Evolutionary conservation across 2,888 invertebrate genomes (phyloP), one percentile per base, ranked within the genome.

Genomic region (Clivina fossor): DNA sequence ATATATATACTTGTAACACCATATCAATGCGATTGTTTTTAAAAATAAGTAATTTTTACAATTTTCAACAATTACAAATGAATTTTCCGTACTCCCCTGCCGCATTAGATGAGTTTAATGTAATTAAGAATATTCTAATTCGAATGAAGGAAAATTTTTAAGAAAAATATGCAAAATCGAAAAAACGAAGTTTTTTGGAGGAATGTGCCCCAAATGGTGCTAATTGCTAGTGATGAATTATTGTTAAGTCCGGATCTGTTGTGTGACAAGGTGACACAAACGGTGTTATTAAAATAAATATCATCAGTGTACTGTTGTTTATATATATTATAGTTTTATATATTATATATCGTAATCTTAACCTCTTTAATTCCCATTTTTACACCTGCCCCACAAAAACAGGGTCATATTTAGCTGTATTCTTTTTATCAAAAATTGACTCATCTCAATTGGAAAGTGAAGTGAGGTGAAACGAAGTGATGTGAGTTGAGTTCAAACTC

Each of bases 141-240:
- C 47, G 47, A 47, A 47, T 47, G 47, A 32, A 4, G 38, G 53
- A 44, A 44, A 30, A 37, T 44, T 44, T 44, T 35, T 22, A 47
- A 47, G 33, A 24, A 7, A 24, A 7, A 9, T 9, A 24, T 7
- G 26, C 26, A 24, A 24, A 24, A 7, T 24, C 26, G 26, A 24
- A 24, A 4, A 24, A 4, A 4, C 9, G 26, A 24, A 24, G 9
- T 24, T 24, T 4, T 24, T 24, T 24, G 43, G 43, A 11, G 26
- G 44, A 44, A 20, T 53, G 43, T 53, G 53, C 53, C 44, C 40
- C 53, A 53, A 53, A 35, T 53, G 53, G 53, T 53, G 53, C 53
- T 53, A 53, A 30, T 35, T 53, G 53, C 53, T 53, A 53, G 53
- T 53, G 53, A 53, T 53, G 53, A 53, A 30, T 46, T 53, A 53